Base-by-base conservation (phyloP, 2,888 invertebrate species). In the Ecdyonurus torrentis region DNA sequence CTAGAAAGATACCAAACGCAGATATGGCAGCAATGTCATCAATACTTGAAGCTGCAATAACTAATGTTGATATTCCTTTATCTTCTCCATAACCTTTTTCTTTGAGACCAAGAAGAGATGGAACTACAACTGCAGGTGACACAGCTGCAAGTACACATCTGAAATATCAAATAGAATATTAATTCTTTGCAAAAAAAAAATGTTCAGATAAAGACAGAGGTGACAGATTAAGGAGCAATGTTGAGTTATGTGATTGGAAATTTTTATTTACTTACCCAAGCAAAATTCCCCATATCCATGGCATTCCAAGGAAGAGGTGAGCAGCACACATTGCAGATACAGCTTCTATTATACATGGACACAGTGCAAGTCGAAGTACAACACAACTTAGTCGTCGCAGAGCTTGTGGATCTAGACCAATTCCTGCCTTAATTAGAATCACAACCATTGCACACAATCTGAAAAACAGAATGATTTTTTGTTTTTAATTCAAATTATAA, bases 11-110 rank as follows among this genome's bases (percentile, higher is more conserved):
- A 22, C 86, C 83, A 72, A 88, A 90, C 2, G 83, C 74, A 63
- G 86, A 85, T 66, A 89, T 85, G 61, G 88, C 84, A 62, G 87
- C 78, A 61, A 90, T 85, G 73, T 88, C 87, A 71, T 90, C 89
- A 64, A 89, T 78, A 65, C 85, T 84, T 18, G 84, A 79, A 0
- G 86, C 83, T 5, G 86, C 84, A 65, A 84, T 82, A 2, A 89
- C 82, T 61, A 90, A 75, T 0, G 88, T 86, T 53, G 87, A 84
- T 37, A 91, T 83, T 24, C 87, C 87, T 72, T 84, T 85, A 70
- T 83, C 82, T 59, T 84, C 78, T 7, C 89, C 89, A 68, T 81
- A 82, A 5, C 83, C 82, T 64, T 74, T 74, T 66, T 83, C 83
- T 70, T 83, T 79, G 22, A 87, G 74, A 64, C 76, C 73, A 22